These are phyloP conservation scores for Eupeodes luniger DNA, from an alignment of 2,888 invertebrate species.

Conservation along the genomic window DNA sequence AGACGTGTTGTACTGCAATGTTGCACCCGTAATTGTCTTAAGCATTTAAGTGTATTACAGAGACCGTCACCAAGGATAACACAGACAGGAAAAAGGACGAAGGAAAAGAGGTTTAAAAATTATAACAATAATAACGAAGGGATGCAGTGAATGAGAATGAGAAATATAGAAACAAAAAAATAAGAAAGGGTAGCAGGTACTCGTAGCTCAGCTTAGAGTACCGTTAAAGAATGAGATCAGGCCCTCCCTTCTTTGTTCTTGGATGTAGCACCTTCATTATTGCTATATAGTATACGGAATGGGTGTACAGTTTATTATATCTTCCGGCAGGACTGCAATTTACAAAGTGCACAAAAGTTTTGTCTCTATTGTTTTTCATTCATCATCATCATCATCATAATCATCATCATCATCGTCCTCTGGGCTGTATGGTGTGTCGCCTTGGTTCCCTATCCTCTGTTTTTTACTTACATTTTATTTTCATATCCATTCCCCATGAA, in stretches of 20 bases:
- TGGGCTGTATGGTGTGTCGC: constrained; percentile 17
- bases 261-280: constrained; percentile 44
- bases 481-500: constrained; percentile 14
- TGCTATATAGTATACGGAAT: neutral
- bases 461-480: constrained; percentile 57
- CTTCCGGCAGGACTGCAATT: constrained; percentile 77
- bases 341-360: constrained; percentile 76
- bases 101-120: constrained; percentile 47
- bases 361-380: constrained; percentile 74
- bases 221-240: constrained; percentile 21
- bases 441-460: neutral
- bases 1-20: constrained; percentile 73
- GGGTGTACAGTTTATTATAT: constrained; percentile 69
- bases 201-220: neutral
- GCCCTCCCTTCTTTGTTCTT: neutral
- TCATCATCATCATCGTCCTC: constrained; percentile 53
- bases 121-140: constrained; percentile 70
- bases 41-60: constrained; percentile 75
- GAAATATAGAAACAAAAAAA: neutral
- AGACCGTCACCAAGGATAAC: constrained; percentile 67
- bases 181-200: neutral
- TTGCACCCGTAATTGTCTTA: constrained; percentile 75
- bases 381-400: constrained; percentile 50
- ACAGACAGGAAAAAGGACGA: constrained; percentile 41
- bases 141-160: constrained; percentile 43